Evolutionary conservation across 2,888 invertebrate genomes (phyloP).

Genomic region (Ischnura elegans): DNA sequence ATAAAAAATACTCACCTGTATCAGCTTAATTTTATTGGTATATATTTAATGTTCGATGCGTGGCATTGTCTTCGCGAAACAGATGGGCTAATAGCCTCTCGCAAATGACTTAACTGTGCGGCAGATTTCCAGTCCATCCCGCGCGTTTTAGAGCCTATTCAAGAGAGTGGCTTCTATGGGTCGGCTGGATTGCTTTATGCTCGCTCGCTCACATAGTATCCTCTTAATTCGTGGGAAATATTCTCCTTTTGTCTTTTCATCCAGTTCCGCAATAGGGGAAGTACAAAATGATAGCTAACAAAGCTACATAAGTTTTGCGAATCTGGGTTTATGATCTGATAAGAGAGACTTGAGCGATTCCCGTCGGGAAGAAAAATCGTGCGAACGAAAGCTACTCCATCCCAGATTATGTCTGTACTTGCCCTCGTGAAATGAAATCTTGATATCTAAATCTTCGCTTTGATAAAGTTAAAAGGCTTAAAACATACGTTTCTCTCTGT

Average conservation of each 20-base stretch:
- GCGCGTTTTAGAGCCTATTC: not conserved
- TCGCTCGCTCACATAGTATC: not conserved
- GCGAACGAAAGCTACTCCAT: not conserved
- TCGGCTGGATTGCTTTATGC: not conserved
- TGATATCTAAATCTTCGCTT: not conserved
- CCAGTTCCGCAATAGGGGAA: not conserved
- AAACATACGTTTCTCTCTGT: not conserved
- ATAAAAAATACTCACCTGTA: too few species aligned
- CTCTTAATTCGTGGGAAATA: not conserved
- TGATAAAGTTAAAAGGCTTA: too few species aligned
- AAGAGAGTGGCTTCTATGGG: not conserved
- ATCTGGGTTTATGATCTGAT: not conserved
- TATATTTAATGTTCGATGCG: too few species aligned
- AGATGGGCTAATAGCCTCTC: too few species aligned
- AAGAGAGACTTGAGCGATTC: not conserved
- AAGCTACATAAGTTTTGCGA: not conserved
- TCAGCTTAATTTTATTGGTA: too few species aligned
- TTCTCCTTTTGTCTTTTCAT: not conserved
- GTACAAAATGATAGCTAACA: slow-evolving; percentile 10
- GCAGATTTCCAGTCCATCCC: not conserved
- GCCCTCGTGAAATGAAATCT: not conserved
- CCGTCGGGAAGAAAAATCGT: not conserved
- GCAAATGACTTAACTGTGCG: too few species aligned
- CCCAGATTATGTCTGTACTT: not conserved
- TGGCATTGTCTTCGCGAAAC: too few species aligned